phyloP scores from a whole-genome alignment of 2,797 vertebrate species.

The Chaunax sp. region DNA sequence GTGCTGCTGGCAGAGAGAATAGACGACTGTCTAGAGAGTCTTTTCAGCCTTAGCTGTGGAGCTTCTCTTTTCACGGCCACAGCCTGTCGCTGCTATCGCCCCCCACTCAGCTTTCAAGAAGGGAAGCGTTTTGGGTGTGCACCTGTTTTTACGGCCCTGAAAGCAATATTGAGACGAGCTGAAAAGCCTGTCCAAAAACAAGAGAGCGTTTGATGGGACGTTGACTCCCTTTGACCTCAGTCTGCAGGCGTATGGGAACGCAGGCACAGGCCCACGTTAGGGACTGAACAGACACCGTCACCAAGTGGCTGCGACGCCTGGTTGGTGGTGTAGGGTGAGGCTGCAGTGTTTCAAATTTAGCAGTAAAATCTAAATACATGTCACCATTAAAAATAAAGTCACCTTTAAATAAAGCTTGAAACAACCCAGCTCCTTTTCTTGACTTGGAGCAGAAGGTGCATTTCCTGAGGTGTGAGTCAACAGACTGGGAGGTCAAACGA shows the following conservation, averaged over 20 bases:
- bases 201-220: slow-evolving; percentile 36
- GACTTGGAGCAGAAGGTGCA: slow-evolving; percentile 41
- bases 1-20: slow-evolving; percentile 58
- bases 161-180: slow-evolving; percentile 60
- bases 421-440: slow-evolving; percentile 44
- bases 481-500: slow-evolving; percentile 21
- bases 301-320: slow-evolving; percentile 43
- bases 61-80: slow-evolving; percentile 46
- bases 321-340: slow-evolving; percentile 40
- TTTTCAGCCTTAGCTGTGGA: slow-evolving; percentile 28
- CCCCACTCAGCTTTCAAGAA: slow-evolving; percentile 36
- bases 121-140: slow-evolving; percentile 54
- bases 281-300: slow-evolving; percentile 38
- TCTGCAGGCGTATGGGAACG: slow-evolving; percentile 48
- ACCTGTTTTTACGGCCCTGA: slow-evolving; percentile 58
- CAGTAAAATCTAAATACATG: slow-evolving; percentile 63
- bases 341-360: slow-evolving; percentile 57
- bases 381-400: slow-evolving; percentile 59
- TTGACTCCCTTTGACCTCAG: slow-evolving; percentile 58
- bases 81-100: slow-evolving; percentile 15
- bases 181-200: slow-evolving; percentile 54
- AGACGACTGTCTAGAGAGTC: slow-evolving; percentile 45
- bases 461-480: slow-evolving; percentile 35
- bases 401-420: slow-evolving; percentile 41
- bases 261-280: slow-evolving; percentile 36